Evolutionary conservation across 2,888 invertebrate species (phyloP), one percentile per base, ranked within the genome.

Genomic region (Lomographa bimaculata): DNA sequence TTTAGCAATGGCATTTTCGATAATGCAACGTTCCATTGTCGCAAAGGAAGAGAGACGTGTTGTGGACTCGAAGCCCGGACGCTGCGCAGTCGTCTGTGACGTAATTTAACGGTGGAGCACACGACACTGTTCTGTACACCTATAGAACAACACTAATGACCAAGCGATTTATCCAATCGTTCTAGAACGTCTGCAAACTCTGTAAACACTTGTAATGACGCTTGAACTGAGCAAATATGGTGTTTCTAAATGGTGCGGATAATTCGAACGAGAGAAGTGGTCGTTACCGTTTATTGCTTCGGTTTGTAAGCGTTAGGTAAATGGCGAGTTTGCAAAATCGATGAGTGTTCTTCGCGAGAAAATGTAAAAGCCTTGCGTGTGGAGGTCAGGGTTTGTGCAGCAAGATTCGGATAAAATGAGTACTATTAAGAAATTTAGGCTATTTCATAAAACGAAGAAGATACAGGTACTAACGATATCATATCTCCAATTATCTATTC

Each of bases 21-120:
- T 67, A 71, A 64, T 64, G 66, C 62, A 67, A 71, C 54, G 57
- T 51, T 54, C 74, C 71, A 79, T 77, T 64, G 71, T 60, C 57
- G 60, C 60, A 48, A 63, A 74, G 74, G 75, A 72, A 77, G 70
- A 69, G 65, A 63, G 67, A 62, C 66, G 54, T 52, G 20, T 47
- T 48, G 52, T 60, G 52, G 54, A 59, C 51, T 43, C 50, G 37
- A 53, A 53, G 70, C 71, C 74, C 80, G 77, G 75, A 47, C 51
- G 49, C 30, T 42, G 57, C 53, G 66, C 79, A 62, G 62, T 79
- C 73, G 57, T 47, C 67, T 79, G 57, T 73, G 62, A 59, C 63
- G 60, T 64, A 74, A 82, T 82, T 82, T 80, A 69, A 78, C 79
- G 79, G 67, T 70, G 60, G 56, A 60, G 60, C 64, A 65, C 64